Base-by-base conservation (phyloP, 2,113 vertebrate genomes). In the Poecile atricapillus region DNA sequence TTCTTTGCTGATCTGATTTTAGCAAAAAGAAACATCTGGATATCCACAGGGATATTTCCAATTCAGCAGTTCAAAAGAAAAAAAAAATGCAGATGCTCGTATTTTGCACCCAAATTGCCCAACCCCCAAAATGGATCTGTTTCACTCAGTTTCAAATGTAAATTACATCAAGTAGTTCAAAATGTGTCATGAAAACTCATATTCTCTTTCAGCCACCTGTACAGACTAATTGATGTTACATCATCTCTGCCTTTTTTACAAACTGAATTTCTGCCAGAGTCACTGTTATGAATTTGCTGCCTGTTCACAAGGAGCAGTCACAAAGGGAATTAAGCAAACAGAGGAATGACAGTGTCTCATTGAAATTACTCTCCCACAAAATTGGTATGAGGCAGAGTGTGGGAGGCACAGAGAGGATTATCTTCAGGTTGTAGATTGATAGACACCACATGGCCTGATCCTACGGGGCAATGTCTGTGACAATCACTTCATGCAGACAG, bases 311-410 rank as follows among this genome's bases (percentile, higher is more conserved):
- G 73, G 41, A 87, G 39, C 5, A 94, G 50, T 23, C 60, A 76
- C 39, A 71, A 71, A 79, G 65, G 59, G 81, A 87, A 47, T 55
- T 63, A 47, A 79, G 74, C 69, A 86, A 93, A 63, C 43, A 81
- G 63, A 86, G 49, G 52, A 47, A 44, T 93, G 78, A 82, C 82
- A 93, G 30, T 7, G 47, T 63, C 77, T 89, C 28, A 28, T 44
- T 70, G 83, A 90, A 94, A 93, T 87, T 79, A 49, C 84, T 93
- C 92, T 93, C 82, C 71, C 76, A 87, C 82, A 90, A 70, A 93
- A 94, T 23, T 73, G 47, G 64, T 74, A 59, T 43, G 77, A 96
- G 78, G 55, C 60, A 87, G 58, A 75, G 64, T 11, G 95, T 96
- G 84, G 84, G 83, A 95, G 69, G 78, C 49, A 31, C 6, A 52